phyloP scores from a whole-genome alignment of 2,113 vertebrate species.

The Eptesicus fuscus region DNA sequence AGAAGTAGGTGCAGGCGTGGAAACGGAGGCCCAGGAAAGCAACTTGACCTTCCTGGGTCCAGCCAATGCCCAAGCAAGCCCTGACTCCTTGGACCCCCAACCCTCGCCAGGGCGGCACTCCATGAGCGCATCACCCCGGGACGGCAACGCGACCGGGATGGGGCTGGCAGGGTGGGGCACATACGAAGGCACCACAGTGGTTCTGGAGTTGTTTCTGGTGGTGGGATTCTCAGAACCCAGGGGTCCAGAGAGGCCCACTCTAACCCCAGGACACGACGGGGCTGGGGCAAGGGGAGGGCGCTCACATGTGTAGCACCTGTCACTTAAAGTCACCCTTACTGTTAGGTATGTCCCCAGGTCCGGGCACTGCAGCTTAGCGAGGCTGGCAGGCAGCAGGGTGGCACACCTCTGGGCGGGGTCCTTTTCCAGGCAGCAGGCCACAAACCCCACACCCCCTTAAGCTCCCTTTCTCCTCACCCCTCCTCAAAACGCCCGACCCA shows the following conservation, averaged over 20 bases:
- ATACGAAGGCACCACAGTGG: accelerated
- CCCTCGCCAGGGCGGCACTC: accelerated
- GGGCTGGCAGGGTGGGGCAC: background rate
- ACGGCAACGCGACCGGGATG: accelerated
- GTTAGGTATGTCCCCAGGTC: accelerated
- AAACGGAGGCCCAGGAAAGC: background rate
- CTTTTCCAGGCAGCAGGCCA: background rate
- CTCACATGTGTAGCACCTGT: accelerated
- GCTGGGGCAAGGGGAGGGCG: background rate
- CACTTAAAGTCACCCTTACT: accelerated
- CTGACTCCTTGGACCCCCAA: background rate
- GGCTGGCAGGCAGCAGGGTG: background rate
- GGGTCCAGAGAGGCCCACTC: background rate
- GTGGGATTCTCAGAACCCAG: background rate
- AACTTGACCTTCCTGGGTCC: background rate
- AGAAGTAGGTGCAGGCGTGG: accelerated
- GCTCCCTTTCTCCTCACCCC: background rate
- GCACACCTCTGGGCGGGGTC: background rate
- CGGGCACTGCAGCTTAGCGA: background rate
- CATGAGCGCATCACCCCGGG: background rate
- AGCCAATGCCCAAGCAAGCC: background rate
- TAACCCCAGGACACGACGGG: background rate
- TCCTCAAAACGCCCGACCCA: background rate
- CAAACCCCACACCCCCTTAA: background rate
- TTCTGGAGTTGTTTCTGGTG: background rate